These are phyloP conservation scores for Luffia ferchaultella DNA, from an alignment of 2,888 invertebrate species.

Conservation along the genomic window DNA sequence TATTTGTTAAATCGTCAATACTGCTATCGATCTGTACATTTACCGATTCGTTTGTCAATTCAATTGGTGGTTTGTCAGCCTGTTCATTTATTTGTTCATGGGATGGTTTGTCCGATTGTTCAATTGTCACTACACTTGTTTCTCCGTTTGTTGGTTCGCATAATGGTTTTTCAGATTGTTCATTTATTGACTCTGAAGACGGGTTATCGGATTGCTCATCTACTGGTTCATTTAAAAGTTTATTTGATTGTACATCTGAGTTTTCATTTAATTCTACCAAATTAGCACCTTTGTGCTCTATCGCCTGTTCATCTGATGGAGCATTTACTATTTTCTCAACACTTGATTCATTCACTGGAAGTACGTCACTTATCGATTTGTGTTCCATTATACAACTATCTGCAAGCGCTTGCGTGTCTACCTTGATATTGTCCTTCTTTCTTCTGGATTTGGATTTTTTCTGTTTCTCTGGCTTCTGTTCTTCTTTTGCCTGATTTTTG, in stretches of 20 bases:
- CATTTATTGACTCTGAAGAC: slow-evolving; percentile 8
- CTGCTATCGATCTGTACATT: too few species aligned
- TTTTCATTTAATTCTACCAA: background rate
- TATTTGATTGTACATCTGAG: background rate
- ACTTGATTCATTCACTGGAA: slow-evolving; percentile 5
- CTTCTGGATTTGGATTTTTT: slow-evolving; percentile 51
- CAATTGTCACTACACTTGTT: slow-evolving; percentile 5
- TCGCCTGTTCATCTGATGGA: background rate
- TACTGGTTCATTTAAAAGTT: background rate
- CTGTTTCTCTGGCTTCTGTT: slow-evolving; percentile 43
- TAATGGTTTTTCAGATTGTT: slow-evolving; percentile 15
- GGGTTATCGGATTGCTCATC: slow-evolving; percentile 13
- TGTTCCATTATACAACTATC: slow-evolving; percentile 24
- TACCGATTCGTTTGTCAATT: background rate
- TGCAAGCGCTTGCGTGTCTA: slow-evolving; percentile 22
- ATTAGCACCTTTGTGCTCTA: background rate
- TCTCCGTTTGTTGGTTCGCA: background rate
- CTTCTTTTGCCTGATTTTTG: slow-evolving; percentile 10
- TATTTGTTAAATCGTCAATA: too few species aligned
- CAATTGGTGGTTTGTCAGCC: background rate
- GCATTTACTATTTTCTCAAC: slow-evolving; percentile 8
- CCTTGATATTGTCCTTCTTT: slow-evolving; percentile 26
- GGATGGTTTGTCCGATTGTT: slow-evolving; percentile 15
- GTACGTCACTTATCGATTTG: slow-evolving; percentile 10
- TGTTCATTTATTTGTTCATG: background rate